Base-by-base conservation (phyloP, 2,797 vertebrate species). In the Orestias chungarensis region DNA sequence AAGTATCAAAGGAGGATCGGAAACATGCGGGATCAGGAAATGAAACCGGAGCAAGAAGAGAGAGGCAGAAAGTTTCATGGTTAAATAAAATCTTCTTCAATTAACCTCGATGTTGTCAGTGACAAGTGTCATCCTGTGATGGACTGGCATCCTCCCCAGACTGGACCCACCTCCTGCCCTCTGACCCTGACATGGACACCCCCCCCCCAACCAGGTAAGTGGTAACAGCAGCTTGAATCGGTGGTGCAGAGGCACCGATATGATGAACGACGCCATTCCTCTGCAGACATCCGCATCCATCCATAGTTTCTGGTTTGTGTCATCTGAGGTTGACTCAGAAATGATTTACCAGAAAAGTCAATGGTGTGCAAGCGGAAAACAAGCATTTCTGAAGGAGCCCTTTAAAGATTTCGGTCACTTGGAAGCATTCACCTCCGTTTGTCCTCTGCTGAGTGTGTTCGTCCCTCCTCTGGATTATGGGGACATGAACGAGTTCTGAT, bases 241-340 rank as follows among this genome's bases (percentile, higher is more conserved):
- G 81, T 86, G 15, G 59, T 35, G 12, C 35, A 62, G 59, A 40
- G 25, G 35, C 59, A 62, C 35, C 86, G 83, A 76, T 83, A 87
- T 89, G 90, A 91, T 89, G 67, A 78, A 91, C 71, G 86, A 88
- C 2, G 52, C 86, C 73, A 88, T 91, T 89, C 88, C 65, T 55
- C 64, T n/a, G 73, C 70, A 76, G 88, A 90, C 87, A 89, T 77
- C 35, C 10, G 25, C 35, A 62, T 62, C 59, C 23, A 23, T 42
- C 59, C 59, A 62, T 40, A n/a, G 40, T 40, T 35, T 62, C 35
- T 25, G 59, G 35, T 40, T n/a, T 40, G 40, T 8, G 40, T 62
- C 11, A 15, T 62, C 5, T 62, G 35, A 1, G 23, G 23, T 62
- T 42, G 59, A 62, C 23, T 40, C 23, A 25, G 59, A 62, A 35